Evolutionary conservation across 1,140 invertebrate species (phyloP).

Genomic region (Bombus fervidus): DNA sequence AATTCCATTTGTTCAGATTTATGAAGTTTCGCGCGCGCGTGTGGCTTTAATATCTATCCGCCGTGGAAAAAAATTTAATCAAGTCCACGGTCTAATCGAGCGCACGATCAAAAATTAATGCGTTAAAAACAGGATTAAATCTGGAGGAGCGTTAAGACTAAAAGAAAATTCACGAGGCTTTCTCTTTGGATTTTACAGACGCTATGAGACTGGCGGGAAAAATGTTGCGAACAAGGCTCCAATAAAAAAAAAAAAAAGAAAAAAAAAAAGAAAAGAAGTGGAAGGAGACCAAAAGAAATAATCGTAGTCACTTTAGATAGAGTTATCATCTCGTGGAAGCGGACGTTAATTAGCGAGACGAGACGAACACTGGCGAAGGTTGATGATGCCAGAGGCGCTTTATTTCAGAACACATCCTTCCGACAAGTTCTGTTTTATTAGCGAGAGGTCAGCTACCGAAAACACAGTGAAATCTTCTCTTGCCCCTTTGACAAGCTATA

Average conservation of each 20-base stretch:
- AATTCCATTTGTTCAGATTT: slow-evolving; percentile 39
- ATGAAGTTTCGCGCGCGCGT: slow-evolving; percentile 1
- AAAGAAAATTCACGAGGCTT: background rate
- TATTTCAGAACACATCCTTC: slow-evolving; percentile 21
- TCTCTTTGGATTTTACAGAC: background rate
- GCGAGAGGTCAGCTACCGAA: slow-evolving; percentile 31
- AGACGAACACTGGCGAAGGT: background rate
- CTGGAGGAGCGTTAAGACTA: background rate
- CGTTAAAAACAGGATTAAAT: slow-evolving; percentile 4
- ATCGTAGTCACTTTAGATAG: background rate
- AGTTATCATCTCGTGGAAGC: background rate
- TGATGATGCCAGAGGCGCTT: slow-evolving; percentile 18
- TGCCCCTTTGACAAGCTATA: slow-evolving; percentile 66
- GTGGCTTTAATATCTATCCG: slow-evolving; percentile 21
- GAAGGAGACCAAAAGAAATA: background rate
- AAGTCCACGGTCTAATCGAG: slow-evolving; percentile 26
- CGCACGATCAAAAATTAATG: slow-evolving; percentile 26
- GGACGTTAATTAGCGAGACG: slow-evolving; percentile 38
- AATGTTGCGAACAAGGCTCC: background rate
- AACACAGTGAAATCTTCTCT: slow-evolving; percentile 57
- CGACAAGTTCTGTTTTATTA: slow-evolving; percentile 37
- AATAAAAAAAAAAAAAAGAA: background rate
- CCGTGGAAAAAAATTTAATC: slow-evolving; percentile 37
- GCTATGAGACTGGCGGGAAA: background rate
- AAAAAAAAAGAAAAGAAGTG: too few relatives aligned